A percentile compares a stretch with the other conserved stretches of the same genome.
Evolutionary conservation across 2,888 invertebrate genomes (phyloP).

Genomic region (Hybos culiciformis): DNA sequence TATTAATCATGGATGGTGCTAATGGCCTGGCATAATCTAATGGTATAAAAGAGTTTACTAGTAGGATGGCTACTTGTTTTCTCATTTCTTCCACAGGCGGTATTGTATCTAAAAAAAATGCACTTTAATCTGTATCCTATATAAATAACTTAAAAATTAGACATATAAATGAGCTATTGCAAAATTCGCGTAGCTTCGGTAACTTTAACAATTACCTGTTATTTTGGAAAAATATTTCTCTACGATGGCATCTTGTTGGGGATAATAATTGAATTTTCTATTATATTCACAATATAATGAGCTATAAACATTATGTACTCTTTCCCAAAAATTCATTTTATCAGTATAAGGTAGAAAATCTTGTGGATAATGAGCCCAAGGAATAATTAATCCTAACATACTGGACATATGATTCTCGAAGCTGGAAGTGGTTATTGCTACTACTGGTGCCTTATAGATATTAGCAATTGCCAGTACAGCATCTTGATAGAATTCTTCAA

Average conservation of each 20-base stretch:
- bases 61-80: slow-evolving; percentile 33
- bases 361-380: slow-evolving; percentile 38
- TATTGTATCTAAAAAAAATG: slow-evolving; percentile 6
- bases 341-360: slow-evolving; percentile 31
- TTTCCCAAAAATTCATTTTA: slow-evolving; percentile 36
- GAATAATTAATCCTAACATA: slow-evolving; percentile 36
- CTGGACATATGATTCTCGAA: slow-evolving; percentile 35
- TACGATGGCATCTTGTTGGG: slow-evolving; percentile 27
- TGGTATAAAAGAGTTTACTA: slow-evolving; percentile 39
- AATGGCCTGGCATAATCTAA: slow-evolving; percentile 35
- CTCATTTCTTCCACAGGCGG: slow-evolving; percentile 34
- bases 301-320: slow-evolving; percentile 38
- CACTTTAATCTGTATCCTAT: too few species aligned
- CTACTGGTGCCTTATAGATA: slow-evolving; percentile 30
- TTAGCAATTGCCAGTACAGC: slow-evolving; percentile 33
- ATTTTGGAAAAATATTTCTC: slow-evolving; percentile 24
- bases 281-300: slow-evolving; percentile 25
- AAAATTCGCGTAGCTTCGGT: background rate
- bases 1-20: slow-evolving; percentile 37
- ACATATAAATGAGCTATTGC: too few species aligned
- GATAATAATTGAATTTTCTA: slow-evolving; percentile 24
- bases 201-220: slow-evolving; percentile 18
- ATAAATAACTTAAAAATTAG: too few species aligned
- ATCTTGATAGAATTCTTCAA: slow-evolving; percentile 36
- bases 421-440: slow-evolving; percentile 33